A percentile compares a stretch with the other conserved stretches of the same genome.
Evolutionary conservation across 2,888 invertebrate genomes (phyloP).

Genomic region (Plebejus melissa): DNA sequence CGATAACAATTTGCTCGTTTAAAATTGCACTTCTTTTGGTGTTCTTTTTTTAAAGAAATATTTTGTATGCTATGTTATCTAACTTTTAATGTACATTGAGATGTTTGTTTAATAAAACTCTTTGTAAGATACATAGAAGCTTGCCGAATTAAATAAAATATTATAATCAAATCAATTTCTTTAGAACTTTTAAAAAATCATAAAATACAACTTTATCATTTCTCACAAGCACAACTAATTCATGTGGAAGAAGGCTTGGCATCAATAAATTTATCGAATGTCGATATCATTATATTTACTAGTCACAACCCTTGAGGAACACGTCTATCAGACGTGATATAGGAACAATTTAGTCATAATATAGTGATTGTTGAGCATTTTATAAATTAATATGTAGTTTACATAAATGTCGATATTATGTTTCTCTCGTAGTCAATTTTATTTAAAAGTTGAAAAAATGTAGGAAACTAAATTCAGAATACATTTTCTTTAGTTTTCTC

Average conservation of each 20-base stretch:
- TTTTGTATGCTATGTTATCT: neutral
- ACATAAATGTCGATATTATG: neutral
- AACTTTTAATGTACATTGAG: neutral
- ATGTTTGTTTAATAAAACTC: neutral
- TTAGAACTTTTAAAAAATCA: too few species aligned
- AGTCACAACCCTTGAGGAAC: conserved; percentile 34
- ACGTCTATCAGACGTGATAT: conserved; percentile 36
- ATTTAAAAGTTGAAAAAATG: neutral
- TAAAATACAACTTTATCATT: too few species aligned
- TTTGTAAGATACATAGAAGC: too few species aligned
- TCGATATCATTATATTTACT: neutral
- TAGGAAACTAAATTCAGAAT: too few species aligned
- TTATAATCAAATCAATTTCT: too few species aligned
- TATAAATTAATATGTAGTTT: neutral
- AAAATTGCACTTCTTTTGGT: conserved; percentile 13
- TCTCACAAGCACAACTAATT: too few species aligned
- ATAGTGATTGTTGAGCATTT: conserved; percentile 26
- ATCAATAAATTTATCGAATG: neutral
- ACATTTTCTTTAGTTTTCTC: too few species aligned
- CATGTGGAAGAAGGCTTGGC: neutral
- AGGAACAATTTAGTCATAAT: conserved; percentile 36
- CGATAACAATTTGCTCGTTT: conserved; percentile 31
- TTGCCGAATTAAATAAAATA: too few species aligned
- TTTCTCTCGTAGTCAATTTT: too few species aligned
- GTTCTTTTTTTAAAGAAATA: neutral